Evolutionary conservation across 2,113 vertebrate genomes (phyloP), one percentile per base, ranked within the genome.

Genomic region (Caloenas nicobarica): DNA sequence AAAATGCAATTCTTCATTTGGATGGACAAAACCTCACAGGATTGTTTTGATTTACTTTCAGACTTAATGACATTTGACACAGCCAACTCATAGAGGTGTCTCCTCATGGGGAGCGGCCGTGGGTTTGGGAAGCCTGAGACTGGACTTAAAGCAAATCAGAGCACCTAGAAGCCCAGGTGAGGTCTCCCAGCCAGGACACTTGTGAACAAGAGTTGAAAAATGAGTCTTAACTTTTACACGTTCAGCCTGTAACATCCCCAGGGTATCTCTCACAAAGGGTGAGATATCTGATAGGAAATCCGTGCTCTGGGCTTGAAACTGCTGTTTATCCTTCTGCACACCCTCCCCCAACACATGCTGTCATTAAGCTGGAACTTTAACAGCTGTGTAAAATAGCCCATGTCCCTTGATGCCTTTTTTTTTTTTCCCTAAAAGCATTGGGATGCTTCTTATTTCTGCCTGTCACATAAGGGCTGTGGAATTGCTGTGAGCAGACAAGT

Each of bases 1-100:
- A 38, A 87, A 89, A 34, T 6, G 36, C 78, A 51, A 51, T 88
- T 86, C 38, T 88, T 81, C 60, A 56, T 82, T 24, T 53, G 68
- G 26, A 65, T 50, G 92, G 89, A 94, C 74, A 80, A 78, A 95
- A 92, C 38, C 44, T 56, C 60, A 57, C 4, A 33, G 78, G 51
- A 80, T 86, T 94, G 88, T 93, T 93, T 93, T 91, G 83, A 83
- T 88, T 91, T 81, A 44, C 29, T 90, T 92, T 86, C 69, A 90
- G 71, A 54, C 54, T 64, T 93, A 88, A 68, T 78, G 60, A 73
- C 16, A 21, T 83, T 94, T 90, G 94, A 80, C 72, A 76, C 10
- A 51, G 79, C 40, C 9, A 21, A 3, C 68, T 72, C 65, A 31
- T 71, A 31, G 86, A 93, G 73, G 56, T 92, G 72, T 62, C 86